Evolutionary conservation across 1,140 invertebrate species (phyloP), one percentile per base, ranked within the genome.

Genomic region (Subanguina moxae): DNA sequence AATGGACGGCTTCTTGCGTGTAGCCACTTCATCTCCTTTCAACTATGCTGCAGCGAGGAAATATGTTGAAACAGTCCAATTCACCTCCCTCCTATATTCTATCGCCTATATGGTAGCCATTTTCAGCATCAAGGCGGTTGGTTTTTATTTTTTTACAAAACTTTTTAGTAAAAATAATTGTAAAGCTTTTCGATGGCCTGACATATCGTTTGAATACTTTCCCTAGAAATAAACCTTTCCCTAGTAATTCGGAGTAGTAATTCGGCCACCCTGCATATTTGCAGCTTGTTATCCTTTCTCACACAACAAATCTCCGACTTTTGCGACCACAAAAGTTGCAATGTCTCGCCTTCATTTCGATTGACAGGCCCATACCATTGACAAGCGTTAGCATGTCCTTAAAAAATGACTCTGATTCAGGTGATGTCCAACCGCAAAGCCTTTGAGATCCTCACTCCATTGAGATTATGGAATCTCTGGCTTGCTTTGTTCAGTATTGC

Each of bases 381-480:
- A n/a, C n/a, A n/a, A n/a, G n/a, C n/a, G n/a, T n/a, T n/a, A n/a
- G n/a, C n/a, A n/a, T n/a, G n/a, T n/a, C n/a, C n/a, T n/a, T n/a
- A n/a, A n/a, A n/a, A 45, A 45, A 45, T 11, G 23, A 58, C 28
- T 61, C 27, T 21, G 8, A 7, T 61, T 61, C 57, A 58, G 68
- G 42, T 65, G 27, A 70, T 70, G 68, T 58, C 48, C 43, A 58
- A 70, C 7, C 46, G 65, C 15, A 70, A 70, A 61, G 52, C 68
- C 79, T 95, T 91, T 84, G 89, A 95, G 82, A 85, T 97, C 11
- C 86, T 90, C 70, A 88, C 89, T 19, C 87, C 89, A 7, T 85
- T 98, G 13, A 89, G 89, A 62, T 80, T 92, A 73, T 98, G 95
- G 95, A 97, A 96, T 85, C 88, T 90, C 48, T 83, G 89, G 70